phyloP scores from a whole-genome alignment of 2,888 invertebrate genomes.

The Microctonus brassicae region DNA sequence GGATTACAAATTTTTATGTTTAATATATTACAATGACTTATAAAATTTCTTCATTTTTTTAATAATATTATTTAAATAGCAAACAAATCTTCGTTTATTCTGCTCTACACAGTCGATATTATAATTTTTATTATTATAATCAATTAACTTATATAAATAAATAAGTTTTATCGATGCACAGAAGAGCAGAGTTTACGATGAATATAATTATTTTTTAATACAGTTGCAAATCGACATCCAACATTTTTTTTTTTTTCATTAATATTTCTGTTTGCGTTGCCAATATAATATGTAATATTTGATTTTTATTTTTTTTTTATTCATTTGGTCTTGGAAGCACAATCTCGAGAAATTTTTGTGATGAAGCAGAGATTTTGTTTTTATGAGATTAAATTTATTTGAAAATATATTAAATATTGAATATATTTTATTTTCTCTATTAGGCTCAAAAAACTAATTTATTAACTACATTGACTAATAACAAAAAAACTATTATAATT shows the following conservation, averaged over 20 bases:
- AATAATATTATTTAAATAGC: background rate
- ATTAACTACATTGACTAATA: background rate
- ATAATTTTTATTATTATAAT: background rate
- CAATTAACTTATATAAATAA: background rate
- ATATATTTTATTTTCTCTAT: background rate
- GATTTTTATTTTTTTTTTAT: background rate
- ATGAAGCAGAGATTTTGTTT: background rate
- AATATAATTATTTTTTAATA: slow-evolving; percentile 26
- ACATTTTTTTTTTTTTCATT: background rate
- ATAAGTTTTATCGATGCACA: background rate
- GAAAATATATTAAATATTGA: background rate
- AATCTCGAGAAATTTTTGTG: slow-evolving; percentile 31
- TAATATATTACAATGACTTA: slow-evolving; percentile 45
- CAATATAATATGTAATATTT: slow-evolving; percentile 16
- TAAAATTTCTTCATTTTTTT: slow-evolving; percentile 45
- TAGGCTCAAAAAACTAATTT: slow-evolving; percentile 10
- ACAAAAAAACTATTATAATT: background rate
- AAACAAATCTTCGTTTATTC: background rate
- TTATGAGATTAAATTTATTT: background rate
- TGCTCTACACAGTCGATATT: background rate
- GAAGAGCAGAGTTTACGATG: slow-evolving; percentile 34
- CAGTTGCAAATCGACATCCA: background rate
- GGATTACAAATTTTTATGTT: slow-evolving; percentile 41
- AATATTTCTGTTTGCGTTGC: slow-evolving; percentile 3
- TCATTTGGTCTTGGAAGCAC: slow-evolving; percentile 31